Conservation (phyloP, 2,888 invertebrate species). For the Protophormia terraenovae region DNA sequence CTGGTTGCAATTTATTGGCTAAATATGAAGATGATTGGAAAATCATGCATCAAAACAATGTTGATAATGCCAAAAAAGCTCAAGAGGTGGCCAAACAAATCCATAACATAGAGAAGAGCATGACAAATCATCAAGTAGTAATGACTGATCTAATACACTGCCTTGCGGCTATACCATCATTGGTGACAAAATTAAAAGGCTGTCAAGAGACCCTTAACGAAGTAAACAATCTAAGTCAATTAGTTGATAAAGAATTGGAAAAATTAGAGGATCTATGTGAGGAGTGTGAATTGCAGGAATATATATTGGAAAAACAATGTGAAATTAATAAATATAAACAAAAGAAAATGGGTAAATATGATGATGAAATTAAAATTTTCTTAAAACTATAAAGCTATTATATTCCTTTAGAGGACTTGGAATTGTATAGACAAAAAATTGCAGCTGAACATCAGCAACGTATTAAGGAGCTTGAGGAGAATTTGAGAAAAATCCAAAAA, state of each 20-base stretch:
- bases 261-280: slow-evolving; percentile 85
- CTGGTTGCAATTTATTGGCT: slow-evolving; percentile 85
- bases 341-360: slow-evolving; percentile 84
- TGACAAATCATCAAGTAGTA: slow-evolving; percentile 72
- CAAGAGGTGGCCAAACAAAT: slow-evolving; percentile 82
- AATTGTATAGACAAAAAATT: slow-evolving; percentile 82
- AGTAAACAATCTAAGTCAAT: slow-evolving; percentile 83
- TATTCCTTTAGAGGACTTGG: slow-evolving; percentile 77
- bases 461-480: slow-evolving; percentile 83
- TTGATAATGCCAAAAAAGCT: slow-evolving; percentile 84
- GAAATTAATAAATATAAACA: slow-evolving; percentile 85
- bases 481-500: slow-evolving; percentile 83
- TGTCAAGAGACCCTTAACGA: slow-evolving; percentile 80
- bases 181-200: slow-evolving; percentile 79
- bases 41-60: slow-evolving; percentile 84
- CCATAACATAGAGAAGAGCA: slow-evolving; percentile 78
- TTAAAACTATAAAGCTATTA: background rate
- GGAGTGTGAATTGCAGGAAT: slow-evolving; percentile 84
- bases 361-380: background rate
- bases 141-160: slow-evolving; percentile 76
- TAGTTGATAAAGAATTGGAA: slow-evolving; percentile 83
- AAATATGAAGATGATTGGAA: slow-evolving; percentile 87
- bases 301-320: slow-evolving; percentile 85
- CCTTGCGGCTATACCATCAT: slow-evolving; percentile 75
- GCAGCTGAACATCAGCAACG: slow-evolving; percentile 84